A percentile compares a stretch with the other conserved stretches of the same genome.
Evolutionary conservation across 1,140 invertebrate genomes (phyloP).

Genomic region (Bombus sylvicola): DNA sequence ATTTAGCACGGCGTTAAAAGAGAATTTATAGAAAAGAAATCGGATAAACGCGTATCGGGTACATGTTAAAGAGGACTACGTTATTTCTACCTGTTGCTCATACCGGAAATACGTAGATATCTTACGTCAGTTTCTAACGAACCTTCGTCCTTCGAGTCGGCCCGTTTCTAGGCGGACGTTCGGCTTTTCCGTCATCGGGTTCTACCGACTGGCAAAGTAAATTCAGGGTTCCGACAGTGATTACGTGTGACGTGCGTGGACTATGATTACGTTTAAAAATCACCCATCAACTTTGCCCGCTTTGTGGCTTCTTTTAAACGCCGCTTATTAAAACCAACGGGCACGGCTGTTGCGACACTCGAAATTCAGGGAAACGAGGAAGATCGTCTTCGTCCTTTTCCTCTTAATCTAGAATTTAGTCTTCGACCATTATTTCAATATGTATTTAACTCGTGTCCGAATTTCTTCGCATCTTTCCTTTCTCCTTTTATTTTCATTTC

Average conservation of each 20-base stretch:
- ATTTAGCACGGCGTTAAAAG: background rate
- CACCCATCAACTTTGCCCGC: slow-evolving; percentile 36
- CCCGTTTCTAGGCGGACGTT: slow-evolving; percentile 15
- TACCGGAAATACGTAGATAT: slow-evolving; percentile 17
- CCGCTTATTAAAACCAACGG: slow-evolving; percentile 56
- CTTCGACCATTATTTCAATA: background rate
- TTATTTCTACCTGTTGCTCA: background rate
- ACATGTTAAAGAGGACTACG: background rate
- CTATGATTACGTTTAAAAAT: slow-evolving; percentile 61
- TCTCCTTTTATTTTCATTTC: background rate
- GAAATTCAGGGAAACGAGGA: slow-evolving; percentile 21
- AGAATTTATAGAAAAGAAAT: background rate
- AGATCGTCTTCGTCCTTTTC: background rate
- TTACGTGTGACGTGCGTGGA: slow-evolving; percentile 63
- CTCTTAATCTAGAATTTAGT: background rate
- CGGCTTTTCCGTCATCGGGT: slow-evolving; percentile 52
- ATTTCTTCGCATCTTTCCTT: background rate
- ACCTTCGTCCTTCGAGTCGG: slow-evolving; percentile 7
- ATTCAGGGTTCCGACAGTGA: slow-evolving; percentile 45
- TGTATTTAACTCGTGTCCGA: background rate
- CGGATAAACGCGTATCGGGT: too few relatives aligned
- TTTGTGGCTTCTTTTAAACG: slow-evolving; percentile 51
- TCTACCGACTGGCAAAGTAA: slow-evolving; percentile 22
- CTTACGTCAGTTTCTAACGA: slow-evolving; percentile 20
- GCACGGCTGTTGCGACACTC: slow-evolving; percentile 48